Evolutionary conservation across 2,797 vertebrate species (phyloP), one percentile per base, ranked within the genome.

Genomic region (Coilia nasus): DNA sequence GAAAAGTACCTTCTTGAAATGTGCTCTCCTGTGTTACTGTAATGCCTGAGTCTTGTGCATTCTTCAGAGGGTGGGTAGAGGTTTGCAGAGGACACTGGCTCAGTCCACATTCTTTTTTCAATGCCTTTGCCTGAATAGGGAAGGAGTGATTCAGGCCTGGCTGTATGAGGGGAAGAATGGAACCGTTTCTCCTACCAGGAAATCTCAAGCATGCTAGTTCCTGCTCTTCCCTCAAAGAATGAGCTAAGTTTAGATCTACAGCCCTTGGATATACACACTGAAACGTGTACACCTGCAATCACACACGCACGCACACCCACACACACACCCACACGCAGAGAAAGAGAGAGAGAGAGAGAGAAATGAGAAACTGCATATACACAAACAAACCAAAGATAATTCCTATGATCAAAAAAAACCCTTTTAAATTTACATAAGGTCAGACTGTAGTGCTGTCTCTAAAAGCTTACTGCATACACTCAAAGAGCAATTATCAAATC

Each of bases 401-500:
- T 64, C 23, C 11, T 23, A 25, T 64, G 60, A 64, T 7, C 1
- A 71, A 71, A 31, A 31, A 31, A 71, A 4, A 3, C 28, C 1
- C 4, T 5, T 35, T 17, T 19, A 17, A 14, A 31, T 67, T 28
- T 71, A 14, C 25, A 9, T 15, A 71, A 35, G 64, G 64, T 71
- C 12, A 71, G 2, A 31, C 6, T 15, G 28, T 71, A 28, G 12
- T 71, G 64, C 12, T 71, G 25, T 14, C 64, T 35, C 64, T 71
- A 31, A 35, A 31, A 71, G 64, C 64, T 19, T 35, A 71, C 28
- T 35, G 35, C 28, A 35, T 17, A 6, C 67, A 75, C 67, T 41
- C 28, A 75, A 75, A 17, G 15, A 75, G 67, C 28, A 75, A 35
- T 75, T 75, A 75, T 75, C 67, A 75, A 75, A 14, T 41, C 67